Percentiles rank a stretch among this genome's conserved stretches.
phyloP scores from a whole-genome alignment of 2,888 invertebrate species.

The Melangyna quadrimaculata region DNA sequence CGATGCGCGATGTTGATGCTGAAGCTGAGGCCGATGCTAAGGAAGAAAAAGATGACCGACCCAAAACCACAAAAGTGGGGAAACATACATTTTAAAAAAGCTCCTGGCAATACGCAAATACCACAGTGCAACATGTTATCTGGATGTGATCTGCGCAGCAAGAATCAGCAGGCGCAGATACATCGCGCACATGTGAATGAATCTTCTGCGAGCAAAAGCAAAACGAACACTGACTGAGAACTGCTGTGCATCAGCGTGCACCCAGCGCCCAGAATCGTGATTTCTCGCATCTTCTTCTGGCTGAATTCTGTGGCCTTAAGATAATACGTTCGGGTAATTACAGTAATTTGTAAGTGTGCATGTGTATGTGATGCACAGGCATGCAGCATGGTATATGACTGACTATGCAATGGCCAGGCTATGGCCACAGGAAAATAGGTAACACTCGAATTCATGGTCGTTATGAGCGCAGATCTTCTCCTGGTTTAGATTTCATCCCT shows the following conservation, averaged over 20 bases:
- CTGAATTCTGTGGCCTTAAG: slow-evolving; percentile 74
- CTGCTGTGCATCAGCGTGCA: neutral
- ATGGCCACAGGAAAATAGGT: slow-evolving; percentile 33
- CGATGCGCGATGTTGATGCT: neutral
- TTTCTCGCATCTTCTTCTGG: slow-evolving; percentile 63
- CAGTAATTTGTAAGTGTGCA: slow-evolving; percentile 76
- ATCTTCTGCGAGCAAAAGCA: neutral
- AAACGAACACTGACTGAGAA: too few relatives aligned
- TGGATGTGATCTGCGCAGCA: slow-evolving; percentile 59
- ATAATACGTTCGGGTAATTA: slow-evolving; percentile 77
- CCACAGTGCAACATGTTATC: slow-evolving; percentile 70
- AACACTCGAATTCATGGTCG: slow-evolving; percentile 55
- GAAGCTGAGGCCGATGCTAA: too few relatives aligned
- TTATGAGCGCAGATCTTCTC: slow-evolving; percentile 7
- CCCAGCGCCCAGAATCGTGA: slow-evolving; percentile 49
- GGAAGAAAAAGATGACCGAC: neutral
- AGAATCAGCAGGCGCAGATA: slow-evolving; percentile 40
- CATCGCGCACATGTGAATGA: slow-evolving; percentile 42
- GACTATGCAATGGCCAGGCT: slow-evolving; percentile 5
- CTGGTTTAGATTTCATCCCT: slow-evolving; percentile 71
- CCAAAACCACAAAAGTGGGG: slow-evolving; percentile 1
- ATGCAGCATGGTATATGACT: neutral
- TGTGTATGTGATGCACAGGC: slow-evolving; percentile 37
- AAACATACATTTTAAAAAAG: slow-evolving; percentile 66
- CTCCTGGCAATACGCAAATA: slow-evolving; percentile 72